Evolutionary conservation across 2,797 vertebrate species (phyloP).

Genomic region (Zenarchopterus dispar): DNA sequence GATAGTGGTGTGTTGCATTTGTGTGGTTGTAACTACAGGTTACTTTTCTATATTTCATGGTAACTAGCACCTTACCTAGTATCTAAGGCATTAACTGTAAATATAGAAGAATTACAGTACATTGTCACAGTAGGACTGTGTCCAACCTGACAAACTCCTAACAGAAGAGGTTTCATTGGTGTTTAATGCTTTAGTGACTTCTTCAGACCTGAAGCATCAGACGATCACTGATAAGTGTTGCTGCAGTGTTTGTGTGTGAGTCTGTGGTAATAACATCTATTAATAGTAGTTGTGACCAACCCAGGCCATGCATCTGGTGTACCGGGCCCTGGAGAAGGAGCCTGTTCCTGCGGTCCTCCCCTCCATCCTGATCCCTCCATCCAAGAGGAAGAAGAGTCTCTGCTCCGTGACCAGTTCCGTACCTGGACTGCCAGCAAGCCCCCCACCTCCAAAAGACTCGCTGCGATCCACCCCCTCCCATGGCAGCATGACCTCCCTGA

Average conservation of each 20-base stretch:
- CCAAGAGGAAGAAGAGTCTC: conserved; percentile 92
- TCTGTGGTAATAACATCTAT: neutral
- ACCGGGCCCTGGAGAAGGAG: conserved; percentile 97
- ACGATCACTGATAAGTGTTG: too few relatives aligned
- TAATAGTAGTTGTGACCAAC: conserved; percentile 11
- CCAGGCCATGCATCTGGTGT: conserved; percentile 98
- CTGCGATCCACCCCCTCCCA: conserved; percentile 95
- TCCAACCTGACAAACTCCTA: too few relatives aligned
- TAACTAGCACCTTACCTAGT: too few relatives aligned
- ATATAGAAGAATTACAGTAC: too few relatives aligned
- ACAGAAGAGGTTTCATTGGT: too few relatives aligned
- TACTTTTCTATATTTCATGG: too few relatives aligned
- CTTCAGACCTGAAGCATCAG: too few relatives aligned
- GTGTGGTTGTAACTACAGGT: too few relatives aligned
- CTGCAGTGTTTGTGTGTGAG: neutral
- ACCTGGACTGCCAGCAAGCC: conserved; percentile 91
- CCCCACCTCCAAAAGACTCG: conserved; percentile 93
- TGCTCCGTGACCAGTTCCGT: conserved; percentile 82
- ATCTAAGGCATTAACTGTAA: too few relatives aligned
- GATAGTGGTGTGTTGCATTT: too few relatives aligned
- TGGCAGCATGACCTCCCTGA: conserved; percentile 94
- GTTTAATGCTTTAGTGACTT: too few relatives aligned
- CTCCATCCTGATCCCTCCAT: conserved; percentile 89
- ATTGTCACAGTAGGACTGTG: too few relatives aligned
- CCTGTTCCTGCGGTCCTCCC: conserved; percentile 91